Conservation (phyloP, 2,888 invertebrate genomes). For the Xestia xanthographa region DNA sequence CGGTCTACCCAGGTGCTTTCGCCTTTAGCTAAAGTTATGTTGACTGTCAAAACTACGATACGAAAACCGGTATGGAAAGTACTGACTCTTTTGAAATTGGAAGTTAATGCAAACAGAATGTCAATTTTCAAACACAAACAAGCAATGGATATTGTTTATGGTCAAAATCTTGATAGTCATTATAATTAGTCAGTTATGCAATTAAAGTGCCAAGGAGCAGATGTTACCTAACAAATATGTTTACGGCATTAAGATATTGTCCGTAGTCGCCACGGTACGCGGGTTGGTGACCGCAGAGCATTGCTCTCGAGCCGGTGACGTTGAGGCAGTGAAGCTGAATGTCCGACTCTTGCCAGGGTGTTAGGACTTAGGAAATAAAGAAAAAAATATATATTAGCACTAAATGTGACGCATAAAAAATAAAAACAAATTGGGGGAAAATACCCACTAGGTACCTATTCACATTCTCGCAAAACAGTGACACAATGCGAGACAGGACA, state of each 20-base stretch:
- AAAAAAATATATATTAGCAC: neutral
- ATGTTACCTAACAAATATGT: constrained; percentile 12
- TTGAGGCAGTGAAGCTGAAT: neutral
- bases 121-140: neutral
- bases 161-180: neutral
- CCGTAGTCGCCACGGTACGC: constrained; percentile 17
- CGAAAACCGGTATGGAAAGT: neutral
- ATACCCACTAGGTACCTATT: neutral
- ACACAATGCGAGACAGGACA: neutral
- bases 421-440: neutral
- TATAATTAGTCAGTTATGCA: neutral
- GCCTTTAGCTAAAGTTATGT: neutral
- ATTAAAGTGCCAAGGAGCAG: neutral
- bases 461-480: neutral
- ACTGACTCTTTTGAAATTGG: neutral
- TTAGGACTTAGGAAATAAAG: neutral
- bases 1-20: neutral
- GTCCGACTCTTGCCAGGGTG: constrained; percentile 17
- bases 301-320: constrained; percentile 41
- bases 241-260: constrained; percentile 37
- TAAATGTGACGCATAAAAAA: neutral
- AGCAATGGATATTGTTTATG: neutral
- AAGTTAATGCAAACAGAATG: neutral
- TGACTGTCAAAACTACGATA: neutral
- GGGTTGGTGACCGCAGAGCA: constrained; percentile 53